Percentiles rank a stretch among this genome's conserved stretches.
Conservation (phyloP, 1,140 invertebrate species). For the Asobara japonica region DNA sequence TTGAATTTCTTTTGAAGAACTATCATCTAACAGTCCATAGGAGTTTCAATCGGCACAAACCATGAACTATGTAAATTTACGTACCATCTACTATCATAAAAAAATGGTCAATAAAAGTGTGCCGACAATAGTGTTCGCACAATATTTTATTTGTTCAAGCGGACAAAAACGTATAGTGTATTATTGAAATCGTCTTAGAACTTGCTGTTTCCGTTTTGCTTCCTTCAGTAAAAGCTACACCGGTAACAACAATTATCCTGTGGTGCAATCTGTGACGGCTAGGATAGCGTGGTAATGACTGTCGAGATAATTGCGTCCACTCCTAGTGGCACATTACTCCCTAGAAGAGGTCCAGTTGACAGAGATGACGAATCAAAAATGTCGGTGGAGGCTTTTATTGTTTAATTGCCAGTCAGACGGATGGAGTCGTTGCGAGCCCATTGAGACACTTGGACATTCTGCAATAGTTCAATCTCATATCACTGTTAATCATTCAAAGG, state of each 20-base stretch:
- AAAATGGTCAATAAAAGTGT: not conserved
- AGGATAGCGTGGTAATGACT: slow-evolving; percentile 37
- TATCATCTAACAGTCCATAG: too few relatives aligned
- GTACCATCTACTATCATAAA: too few relatives aligned
- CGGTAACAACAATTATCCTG: slow-evolving; percentile 45
- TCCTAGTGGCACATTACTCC: not conserved
- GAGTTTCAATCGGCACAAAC: too few relatives aligned
- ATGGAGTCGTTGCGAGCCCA: not conserved
- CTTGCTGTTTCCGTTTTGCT: slow-evolving; percentile 12
- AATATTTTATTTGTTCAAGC: not conserved
- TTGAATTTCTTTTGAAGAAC: too few relatives aligned
- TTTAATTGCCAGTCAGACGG: not conserved
- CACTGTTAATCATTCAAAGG: too few relatives aligned
- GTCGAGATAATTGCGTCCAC: slow-evolving; percentile 38
- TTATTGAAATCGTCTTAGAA: not conserved
- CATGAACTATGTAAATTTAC: too few relatives aligned
- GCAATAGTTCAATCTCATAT: too few relatives aligned
- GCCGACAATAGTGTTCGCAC: not conserved
- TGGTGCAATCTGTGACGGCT: slow-evolving; percentile 47
- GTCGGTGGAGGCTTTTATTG: not conserved
- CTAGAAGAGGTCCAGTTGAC: not conserved
- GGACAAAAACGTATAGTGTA: not conserved
- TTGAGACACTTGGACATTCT: not conserved
- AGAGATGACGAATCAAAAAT: not conserved
- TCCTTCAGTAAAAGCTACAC: slow-evolving; percentile 36